Evolutionary conservation across 2,797 vertebrate genomes (phyloP), one percentile per base, ranked within the genome.

Genomic region (Valencia hispanica): DNA sequence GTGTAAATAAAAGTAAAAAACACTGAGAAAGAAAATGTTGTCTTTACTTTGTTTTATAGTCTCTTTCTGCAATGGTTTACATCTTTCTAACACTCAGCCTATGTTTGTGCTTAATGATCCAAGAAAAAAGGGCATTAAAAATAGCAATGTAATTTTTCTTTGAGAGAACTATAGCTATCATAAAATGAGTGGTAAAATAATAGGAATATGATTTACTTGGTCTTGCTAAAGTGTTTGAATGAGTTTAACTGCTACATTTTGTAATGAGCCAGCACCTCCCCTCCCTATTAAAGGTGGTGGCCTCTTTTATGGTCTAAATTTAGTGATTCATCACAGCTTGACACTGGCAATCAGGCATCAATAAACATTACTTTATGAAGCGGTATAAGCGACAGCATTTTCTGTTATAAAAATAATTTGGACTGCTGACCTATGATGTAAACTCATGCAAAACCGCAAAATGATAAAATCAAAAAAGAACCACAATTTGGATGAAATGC

Each of bases 181-280:
- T 94, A 92, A 94, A 94, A 82, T 75, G 89, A 89, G 89, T 72
- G 45, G 80, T 70, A 88, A 92, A 93, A 91, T 91, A 91, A 94
- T 92, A 92, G 90, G 92, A 94, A 93, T 88, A 93, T 92, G 89
- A 95, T 95, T 94, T 94, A 91, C 87, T 85, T 78, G 86, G 86
- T 86, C 84, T 74, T 57, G 72, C 89, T 92, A 94, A 94, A 94
- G 90, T 90, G 85, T 86, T 81, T 79, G 79, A 92, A 93, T 92
- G 91, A 94, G 92, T 93, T 94, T 94, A 95, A 94, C 93, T 92
- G 88, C 90, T 85, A 90, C 91, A 92, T 93, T 94, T 93, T 91
- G 93, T 90, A 93, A 94, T 89, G 93, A 93, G 88, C 87, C 91
- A 90, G 91, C 81, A 83, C 86, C 91, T 86, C 90, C 91, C 80